Evolutionary conservation across 2,888 invertebrate species (phyloP), one percentile per base, ranked within the genome.

Genomic region (Lycophotia porphyrea): DNA sequence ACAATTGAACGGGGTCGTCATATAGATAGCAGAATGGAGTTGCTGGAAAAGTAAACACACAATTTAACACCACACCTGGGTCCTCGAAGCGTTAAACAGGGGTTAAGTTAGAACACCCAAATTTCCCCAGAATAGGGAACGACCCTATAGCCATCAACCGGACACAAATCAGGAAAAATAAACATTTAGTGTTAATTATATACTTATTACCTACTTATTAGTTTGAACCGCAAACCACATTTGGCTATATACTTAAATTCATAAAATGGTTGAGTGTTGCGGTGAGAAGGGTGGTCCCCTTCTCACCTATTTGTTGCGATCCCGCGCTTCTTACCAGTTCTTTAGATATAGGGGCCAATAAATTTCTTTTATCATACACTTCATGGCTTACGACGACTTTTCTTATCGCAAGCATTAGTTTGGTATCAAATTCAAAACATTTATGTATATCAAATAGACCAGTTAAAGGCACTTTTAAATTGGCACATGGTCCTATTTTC

Each of bases 11-110:
- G 0, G 99, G 98, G 86, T 99, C 98, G 88, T 99, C 98, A 93
- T 98, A 99, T 49, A 99, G 95, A 92, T 99, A 99, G 93, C 99
- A 99, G 91, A 99, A 98, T 1, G 99, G 99, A 0, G 99, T 98
- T 66, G 99, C 99, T 99, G 95, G 21, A 58, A 96, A 95, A 80
- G 47, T n/a, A 69, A 72, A 79, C 5, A 65, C 36, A 61, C 8
- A 31, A 31, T 58, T 58, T 63, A 63, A 63, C n/a, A 63, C n/a
- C 39, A 39, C 36, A 24, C 60, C 21, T 61, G 5, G 13, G 21
- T 61, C 24, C 36, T n/a, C 36, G 36, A n/a, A 18, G 7, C 7
- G 5, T n/a, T n/a, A 27, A 55, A 13, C 13, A 55, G 13, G n/a
- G 15, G 27, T 55, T 15, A 24, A 24, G 24, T 49, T 49, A 24